Evolutionary conservation across 2,113 vertebrate genomes (phyloP), one percentile per base, ranked within the genome.

Genomic region (Pipra filicauda): DNA sequence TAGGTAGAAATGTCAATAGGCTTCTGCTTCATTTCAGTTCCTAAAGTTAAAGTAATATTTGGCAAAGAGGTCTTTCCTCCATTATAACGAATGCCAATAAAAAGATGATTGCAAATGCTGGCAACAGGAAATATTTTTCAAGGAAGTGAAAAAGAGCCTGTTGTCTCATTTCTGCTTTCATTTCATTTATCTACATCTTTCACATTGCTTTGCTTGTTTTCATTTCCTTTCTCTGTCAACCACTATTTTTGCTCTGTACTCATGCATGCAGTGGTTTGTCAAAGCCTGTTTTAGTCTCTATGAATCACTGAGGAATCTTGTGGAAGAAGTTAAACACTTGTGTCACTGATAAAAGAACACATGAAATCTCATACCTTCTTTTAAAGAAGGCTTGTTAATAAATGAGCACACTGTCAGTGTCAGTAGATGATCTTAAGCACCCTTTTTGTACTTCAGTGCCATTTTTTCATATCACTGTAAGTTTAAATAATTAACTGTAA

Each of bases 41-140:
- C 83, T 62, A 37, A 44, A 33, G 52, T 78, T 77, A 19, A 70
- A 54, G 39, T 33, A 67, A 8, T 85, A 65, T 44, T 84, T 75
- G 74, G 24, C 37, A 87, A 46, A 37, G n/a, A 55, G 33, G 21
- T 20, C 27, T 90, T 71, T 24, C 13, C 44, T 62, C 31, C 4
- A 6, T 73, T 91, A 31, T 39, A 73, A 39, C 11, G 16, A 79
- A 88, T 46, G n/a, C 12, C 48, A 85, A 8, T 76, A 31, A 73
- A 30, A 89, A 26, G 28, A 93, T 58, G 13, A 43, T 52, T 64
- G 67, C 27, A 51, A 78, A 59, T 58, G 8, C 35, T 91, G 48
- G 27, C 54, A 85, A 76, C 20, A 61, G 74, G 85, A 96, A 91
- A 70, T 82, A 51, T 80, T 90, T 87, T 91, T 93, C 41, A 58